Percentiles rank a stretch among this genome's conserved stretches.
Evolutionary conservation across 1,140 invertebrate genomes (phyloP).

Genomic region (Mya arenaria): DNA sequence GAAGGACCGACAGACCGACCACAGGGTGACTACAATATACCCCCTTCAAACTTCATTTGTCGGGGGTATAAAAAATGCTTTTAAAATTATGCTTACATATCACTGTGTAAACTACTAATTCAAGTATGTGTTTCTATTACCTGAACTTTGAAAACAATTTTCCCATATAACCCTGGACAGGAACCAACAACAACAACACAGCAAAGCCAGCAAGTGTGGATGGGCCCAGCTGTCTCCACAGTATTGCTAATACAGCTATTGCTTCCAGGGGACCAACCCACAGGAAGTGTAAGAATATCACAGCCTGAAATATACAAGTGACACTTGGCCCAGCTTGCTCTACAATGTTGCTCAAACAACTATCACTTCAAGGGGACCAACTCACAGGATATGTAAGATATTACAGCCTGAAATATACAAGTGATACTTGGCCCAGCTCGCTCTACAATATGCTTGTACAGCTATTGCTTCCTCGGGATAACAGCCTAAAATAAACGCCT

Average conservation of each 20-base stretch:
- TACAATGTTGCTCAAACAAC: slow-evolving; percentile 89
- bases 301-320: slow-evolving; percentile 74
- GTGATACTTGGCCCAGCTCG: slow-evolving; percentile 8
- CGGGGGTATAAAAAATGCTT: too few relatives aligned
- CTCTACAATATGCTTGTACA: too few relatives aligned
- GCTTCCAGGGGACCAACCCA: slow-evolving; percentile 88
- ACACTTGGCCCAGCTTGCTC: too few relatives aligned
- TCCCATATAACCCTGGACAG: slow-evolving; percentile 85
- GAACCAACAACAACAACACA: slow-evolving; percentile 90
- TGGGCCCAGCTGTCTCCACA: slow-evolving; percentile 88
- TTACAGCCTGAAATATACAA: slow-evolving; percentile 74
- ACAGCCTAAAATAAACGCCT: too few relatives aligned
- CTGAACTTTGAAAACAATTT: slow-evolving; percentile 78
- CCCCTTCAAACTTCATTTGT: too few relatives aligned
- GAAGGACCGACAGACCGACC: too few relatives aligned
- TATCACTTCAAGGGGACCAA: slow-evolving; percentile 87
- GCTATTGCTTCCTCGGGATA: too few relatives aligned
- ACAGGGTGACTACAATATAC: too few relatives aligned
- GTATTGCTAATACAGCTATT: slow-evolving; percentile 87
- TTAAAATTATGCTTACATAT: too few relatives aligned
- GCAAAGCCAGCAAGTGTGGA: slow-evolving; percentile 90
- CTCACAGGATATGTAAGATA: slow-evolving; percentile 83
- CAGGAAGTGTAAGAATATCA: slow-evolving; percentile 83
- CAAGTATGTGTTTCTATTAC: slow-evolving; percentile 62
- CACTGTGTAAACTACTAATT: too few relatives aligned